Conservation (phyloP, 2,113 vertebrate species). For the Falcunculus frontatus region DNA sequence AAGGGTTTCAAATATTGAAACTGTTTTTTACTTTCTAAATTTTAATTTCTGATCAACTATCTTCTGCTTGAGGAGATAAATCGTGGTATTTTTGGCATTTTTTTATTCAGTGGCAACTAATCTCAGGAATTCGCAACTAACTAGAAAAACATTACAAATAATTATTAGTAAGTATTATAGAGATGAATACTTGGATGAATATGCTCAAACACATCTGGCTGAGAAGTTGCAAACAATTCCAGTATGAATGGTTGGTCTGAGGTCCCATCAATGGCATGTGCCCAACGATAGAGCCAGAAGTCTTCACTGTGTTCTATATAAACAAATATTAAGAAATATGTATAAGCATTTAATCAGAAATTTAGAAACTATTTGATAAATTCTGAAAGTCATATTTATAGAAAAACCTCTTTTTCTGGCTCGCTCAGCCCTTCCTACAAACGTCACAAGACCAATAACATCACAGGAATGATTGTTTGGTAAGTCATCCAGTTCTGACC, state of each 20-base stretch:
- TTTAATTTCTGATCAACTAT: neutral
- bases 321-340: constrained; percentile 32
- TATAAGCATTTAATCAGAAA: neutral
- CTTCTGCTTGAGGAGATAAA: neutral
- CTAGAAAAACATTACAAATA: neutral
- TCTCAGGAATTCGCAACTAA: neutral
- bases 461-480: constrained; percentile 79
- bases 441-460: constrained; percentile 86
- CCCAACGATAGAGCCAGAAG: constrained; percentile 90
- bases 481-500: constrained; percentile 79
- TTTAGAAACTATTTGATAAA: neutral
- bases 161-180: constrained; percentile 1
- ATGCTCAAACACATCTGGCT: constrained; percentile 86
- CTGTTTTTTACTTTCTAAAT: neutral
- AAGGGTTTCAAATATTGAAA: neutral
- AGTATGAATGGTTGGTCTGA: constrained; percentile 83
- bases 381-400: neutral
- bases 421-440: constrained; percentile 86
- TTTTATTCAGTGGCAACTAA: neutral
- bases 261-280: constrained; percentile 84
- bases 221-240: constrained; percentile 90
- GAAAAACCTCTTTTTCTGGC: constrained; percentile 76
- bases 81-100: neutral
- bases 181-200: constrained; percentile 84
- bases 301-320: constrained; percentile 78